Evolutionary conservation across 2,113 vertebrate species (phyloP).

Genomic region (Aphelocoma coerulescens): DNA sequence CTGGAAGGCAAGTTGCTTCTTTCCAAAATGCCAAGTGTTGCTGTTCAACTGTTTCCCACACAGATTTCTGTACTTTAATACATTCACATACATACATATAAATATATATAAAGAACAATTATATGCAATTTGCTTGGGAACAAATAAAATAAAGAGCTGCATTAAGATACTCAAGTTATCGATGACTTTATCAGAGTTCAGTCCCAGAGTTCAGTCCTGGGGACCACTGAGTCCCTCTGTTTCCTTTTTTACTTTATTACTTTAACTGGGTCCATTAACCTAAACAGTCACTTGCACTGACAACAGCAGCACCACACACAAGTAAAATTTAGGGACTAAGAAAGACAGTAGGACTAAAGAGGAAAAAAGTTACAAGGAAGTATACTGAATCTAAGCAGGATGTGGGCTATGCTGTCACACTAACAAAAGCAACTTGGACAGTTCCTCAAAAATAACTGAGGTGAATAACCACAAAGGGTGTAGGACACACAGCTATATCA

Average conservation of each 20-base stretch:
- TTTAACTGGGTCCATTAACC: not conserved
- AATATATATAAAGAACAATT: not conserved
- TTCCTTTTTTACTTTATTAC: not conserved
- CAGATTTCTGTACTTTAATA: not conserved
- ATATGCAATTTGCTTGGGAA: not conserved
- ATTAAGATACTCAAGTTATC: not conserved
- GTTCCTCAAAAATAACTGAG: not conserved
- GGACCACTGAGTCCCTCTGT: not conserved
- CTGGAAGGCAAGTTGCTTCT: not conserved
- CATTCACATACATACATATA: not conserved
- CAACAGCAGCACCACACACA: not conserved
- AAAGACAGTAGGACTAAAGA: not conserved
- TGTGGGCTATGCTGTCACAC: not conserved
- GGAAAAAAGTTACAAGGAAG: not conserved
- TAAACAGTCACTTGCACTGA: not conserved
- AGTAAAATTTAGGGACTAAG: not conserved
- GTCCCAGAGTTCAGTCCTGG: not conserved
- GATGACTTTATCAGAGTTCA: not conserved
- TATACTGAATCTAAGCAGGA: not conserved
- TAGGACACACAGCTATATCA: not conserved
- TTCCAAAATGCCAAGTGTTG: not conserved
- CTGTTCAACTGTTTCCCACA: not conserved
- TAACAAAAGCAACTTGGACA: not conserved
- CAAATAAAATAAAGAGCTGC: not conserved
- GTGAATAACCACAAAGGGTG: not conserved